Conservation (phyloP, 2,113 vertebrate genomes). For the Synchiropus splendidus region DNA sequence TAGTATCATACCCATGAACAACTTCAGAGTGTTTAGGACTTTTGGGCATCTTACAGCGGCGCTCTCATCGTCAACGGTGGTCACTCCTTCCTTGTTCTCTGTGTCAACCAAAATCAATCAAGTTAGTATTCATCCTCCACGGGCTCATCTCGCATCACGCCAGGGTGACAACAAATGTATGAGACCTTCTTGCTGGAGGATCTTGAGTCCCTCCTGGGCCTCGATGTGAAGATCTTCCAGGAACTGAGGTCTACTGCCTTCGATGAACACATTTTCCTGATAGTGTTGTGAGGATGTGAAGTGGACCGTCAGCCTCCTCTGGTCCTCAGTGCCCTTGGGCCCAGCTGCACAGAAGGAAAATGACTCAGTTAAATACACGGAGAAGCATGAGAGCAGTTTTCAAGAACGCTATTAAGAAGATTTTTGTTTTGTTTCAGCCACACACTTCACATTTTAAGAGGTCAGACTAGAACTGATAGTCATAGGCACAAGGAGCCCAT, state of each 20-base stretch:
- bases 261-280: constrained; percentile 91
- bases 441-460: neutral
- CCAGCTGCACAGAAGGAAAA: constrained; percentile 33
- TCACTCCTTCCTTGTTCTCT: constrained; percentile 75
- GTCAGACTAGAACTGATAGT: neutral
- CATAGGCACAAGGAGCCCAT: too few species aligned
- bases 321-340: constrained; percentile 69
- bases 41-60: constrained; percentile 54
- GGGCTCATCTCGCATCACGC: neutral
- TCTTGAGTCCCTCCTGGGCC: constrained; percentile 87
- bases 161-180: neutral
- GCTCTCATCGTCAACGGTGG: constrained; percentile 72
- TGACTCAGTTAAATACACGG: neutral
- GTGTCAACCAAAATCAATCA: constrained; percentile 19
- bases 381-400: too few species aligned
- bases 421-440: neutral
- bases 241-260: constrained; percentile 76
- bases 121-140: neutral
- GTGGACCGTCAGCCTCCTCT: constrained; percentile 69
- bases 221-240: constrained; percentile 88
- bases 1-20: neutral
- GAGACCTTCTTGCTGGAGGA: constrained; percentile 82
- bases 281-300: constrained; percentile 67
- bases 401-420: neutral
- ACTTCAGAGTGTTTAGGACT: too few species aligned